These are phyloP conservation scores for Crematogaster levior DNA, from an alignment of 2,888 invertebrate species.

Conservation along the genomic window DNA sequence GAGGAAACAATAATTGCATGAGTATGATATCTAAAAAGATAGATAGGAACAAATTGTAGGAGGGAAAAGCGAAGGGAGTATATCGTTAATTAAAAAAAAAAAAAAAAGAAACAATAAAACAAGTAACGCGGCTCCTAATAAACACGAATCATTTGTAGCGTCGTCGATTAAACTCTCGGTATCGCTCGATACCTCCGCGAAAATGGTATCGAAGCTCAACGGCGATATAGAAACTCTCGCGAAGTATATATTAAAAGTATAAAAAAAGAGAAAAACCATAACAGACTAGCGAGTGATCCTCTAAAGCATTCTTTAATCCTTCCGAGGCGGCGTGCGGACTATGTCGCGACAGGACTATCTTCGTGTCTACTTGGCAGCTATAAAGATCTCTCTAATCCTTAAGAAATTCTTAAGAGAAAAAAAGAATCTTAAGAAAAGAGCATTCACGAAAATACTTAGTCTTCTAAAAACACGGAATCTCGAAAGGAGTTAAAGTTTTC, in stretches of 20 bases:
- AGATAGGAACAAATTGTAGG: constrained; percentile 53
- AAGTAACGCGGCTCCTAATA: constrained; percentile 54
- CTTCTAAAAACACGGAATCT: neutral
- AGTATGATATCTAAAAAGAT: constrained; percentile 51
- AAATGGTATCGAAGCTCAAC: constrained; percentile 52
- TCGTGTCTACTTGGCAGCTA: neutral
- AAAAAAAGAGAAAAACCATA: constrained; percentile 58
- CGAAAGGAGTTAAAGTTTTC: constrained; percentile 28
- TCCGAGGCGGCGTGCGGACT: constrained; percentile 6
- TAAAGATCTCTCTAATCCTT: no score
- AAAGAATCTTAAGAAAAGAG: neutral
- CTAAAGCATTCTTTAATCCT: constrained; percentile 42
- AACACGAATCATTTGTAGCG: constrained; percentile 39
- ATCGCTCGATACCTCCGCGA: constrained; percentile 44
- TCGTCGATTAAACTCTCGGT: constrained; percentile 26
- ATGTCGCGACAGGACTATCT: neutral
- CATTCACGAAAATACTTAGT: neutral
- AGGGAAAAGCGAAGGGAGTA: constrained; percentile 41
- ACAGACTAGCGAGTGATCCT: constrained; percentile 71
- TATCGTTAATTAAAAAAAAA: constrained; percentile 22
- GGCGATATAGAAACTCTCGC: constrained; percentile 56
- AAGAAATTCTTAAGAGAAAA: no score
- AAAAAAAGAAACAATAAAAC: constrained; percentile 49
- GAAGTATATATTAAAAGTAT: constrained; percentile 65
- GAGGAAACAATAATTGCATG: constrained; percentile 64